phyloP scores from a whole-genome alignment of 2,888 invertebrate genomes.

The Dioctria rufipes region DNA sequence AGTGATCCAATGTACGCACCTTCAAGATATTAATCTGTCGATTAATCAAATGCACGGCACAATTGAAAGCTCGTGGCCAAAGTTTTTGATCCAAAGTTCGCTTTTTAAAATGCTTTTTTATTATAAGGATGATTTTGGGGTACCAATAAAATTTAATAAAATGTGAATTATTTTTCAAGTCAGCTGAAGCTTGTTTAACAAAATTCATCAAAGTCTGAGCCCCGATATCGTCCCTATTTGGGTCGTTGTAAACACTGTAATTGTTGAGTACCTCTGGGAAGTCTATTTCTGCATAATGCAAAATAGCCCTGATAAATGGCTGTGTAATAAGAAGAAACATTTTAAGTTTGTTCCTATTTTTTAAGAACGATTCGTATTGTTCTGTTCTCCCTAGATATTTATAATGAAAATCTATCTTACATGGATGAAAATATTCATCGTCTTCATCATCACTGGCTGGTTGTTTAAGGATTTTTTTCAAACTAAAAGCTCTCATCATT shows the following conservation, averaged over 20 bases:
- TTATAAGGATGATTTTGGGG: conserved; percentile 67
- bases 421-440: conserved; percentile 68
- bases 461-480: conserved; percentile 77
- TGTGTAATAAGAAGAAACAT: conserved; percentile 76
- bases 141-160: conserved; percentile 71
- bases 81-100: conserved; percentile 63
- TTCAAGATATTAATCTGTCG: conserved; percentile 79
- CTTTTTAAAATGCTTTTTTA: conserved; percentile 67
- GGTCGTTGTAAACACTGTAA: conserved; percentile 63
- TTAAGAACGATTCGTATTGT: conserved; percentile 75
- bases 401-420: conserved; percentile 70
- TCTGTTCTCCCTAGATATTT: conserved; percentile 77
- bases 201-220: conserved; percentile 61
- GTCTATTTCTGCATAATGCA: conserved; percentile 67
- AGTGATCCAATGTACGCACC: conserved; percentile 77
- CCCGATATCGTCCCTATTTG: background rate
- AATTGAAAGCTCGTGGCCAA: conserved; percentile 68
- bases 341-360: conserved; percentile 74
- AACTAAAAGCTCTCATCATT: conserved; percentile 77
- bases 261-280: conserved; percentile 69
- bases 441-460: conserved; percentile 74
- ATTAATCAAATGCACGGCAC: conserved; percentile 73
- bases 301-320: conserved; percentile 75
- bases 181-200: conserved; percentile 63
- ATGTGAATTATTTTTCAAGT: conserved; percentile 68